Conservation (phyloP, 2,797 vertebrate genomes). For the Leucoraja ocellata region DNA sequence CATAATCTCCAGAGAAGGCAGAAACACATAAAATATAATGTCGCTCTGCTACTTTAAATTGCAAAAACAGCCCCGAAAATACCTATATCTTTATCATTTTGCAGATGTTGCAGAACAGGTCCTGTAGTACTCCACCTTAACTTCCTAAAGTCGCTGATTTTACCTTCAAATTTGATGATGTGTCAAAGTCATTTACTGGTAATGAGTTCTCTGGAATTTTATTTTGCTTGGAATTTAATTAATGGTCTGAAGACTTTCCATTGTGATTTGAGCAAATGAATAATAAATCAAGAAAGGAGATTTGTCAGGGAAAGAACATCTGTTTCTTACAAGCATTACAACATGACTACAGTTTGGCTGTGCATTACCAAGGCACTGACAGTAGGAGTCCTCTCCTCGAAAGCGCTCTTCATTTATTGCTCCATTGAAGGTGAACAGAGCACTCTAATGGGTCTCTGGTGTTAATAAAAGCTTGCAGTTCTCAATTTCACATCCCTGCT, state of each 20-base stretch:
- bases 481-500: slow-evolving; percentile 69
- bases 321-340: slow-evolving; percentile 88
- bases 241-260: slow-evolving; percentile 89
- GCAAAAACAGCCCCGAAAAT: slow-evolving; percentile 17
- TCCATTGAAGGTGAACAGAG: slow-evolving; percentile 99
- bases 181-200: slow-evolving; percentile 82
- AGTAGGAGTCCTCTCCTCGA: slow-evolving; percentile 77
- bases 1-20: background rate
- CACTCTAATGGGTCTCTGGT: slow-evolving; percentile 92
- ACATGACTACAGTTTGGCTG: slow-evolving; percentile 73
- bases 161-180: slow-evolving; percentile 81
- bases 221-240: slow-evolving; percentile 88
- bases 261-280: slow-evolving; percentile 89
- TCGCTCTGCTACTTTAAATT: background rate
- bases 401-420: slow-evolving; percentile 99
- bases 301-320: slow-evolving; percentile 95
- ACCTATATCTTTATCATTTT: slow-evolving; percentile 65
- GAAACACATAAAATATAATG: slow-evolving; percentile 20
- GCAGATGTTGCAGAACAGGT: slow-evolving; percentile 72
- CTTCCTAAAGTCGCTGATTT: slow-evolving; percentile 74
- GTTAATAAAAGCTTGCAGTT: slow-evolving; percentile 92
- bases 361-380: slow-evolving; percentile 72
- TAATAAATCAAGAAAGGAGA: slow-evolving; percentile 91
- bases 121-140: slow-evolving; percentile 64
- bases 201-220: slow-evolving; percentile 82